Conservation (phyloP, 2,113 vertebrate genomes). For the Phaethornis superciliosus region DNA sequence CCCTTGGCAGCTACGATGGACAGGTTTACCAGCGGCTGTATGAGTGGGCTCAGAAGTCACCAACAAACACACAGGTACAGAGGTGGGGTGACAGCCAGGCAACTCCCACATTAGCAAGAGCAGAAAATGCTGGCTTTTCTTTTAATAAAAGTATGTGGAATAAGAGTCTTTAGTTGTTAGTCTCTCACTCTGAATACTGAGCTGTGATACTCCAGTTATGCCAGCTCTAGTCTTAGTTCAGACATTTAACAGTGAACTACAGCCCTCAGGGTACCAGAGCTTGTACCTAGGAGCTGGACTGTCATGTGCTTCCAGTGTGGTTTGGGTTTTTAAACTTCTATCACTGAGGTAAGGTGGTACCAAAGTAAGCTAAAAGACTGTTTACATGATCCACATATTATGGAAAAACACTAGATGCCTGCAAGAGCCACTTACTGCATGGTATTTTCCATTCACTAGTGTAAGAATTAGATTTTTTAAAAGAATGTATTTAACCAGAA, state of each 20-base stretch:
- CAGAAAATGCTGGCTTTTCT: background rate
- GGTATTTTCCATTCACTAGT: background rate
- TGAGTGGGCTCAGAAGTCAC: slow-evolving; percentile 77
- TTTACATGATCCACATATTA: background rate
- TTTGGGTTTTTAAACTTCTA: background rate
- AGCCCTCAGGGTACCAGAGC: background rate
- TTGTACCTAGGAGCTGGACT: background rate
- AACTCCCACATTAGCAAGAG: background rate
- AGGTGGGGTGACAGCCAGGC: background rate
- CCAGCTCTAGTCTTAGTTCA: background rate
- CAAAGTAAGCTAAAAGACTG: background rate
- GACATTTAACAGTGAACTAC: background rate
- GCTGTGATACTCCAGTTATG: background rate
- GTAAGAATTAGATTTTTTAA: background rate
- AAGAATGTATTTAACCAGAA: background rate
- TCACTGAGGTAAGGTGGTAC: background rate
- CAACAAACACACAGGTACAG: slow-evolving; percentile 76
- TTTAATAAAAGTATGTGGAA: background rate
- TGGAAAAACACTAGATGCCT: background rate
- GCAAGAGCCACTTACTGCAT: background rate
- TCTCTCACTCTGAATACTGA: background rate
- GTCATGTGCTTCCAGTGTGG: rapidly evolving
- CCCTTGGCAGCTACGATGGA: slow-evolving; percentile 77
- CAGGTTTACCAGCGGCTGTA: slow-evolving; percentile 78
- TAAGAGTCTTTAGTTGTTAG: background rate